A percentile compares a stretch with the other conserved stretches of the same genome.
Conservation (phyloP, 2,888 invertebrate genomes). For the Miltochrista miniata region DNA sequence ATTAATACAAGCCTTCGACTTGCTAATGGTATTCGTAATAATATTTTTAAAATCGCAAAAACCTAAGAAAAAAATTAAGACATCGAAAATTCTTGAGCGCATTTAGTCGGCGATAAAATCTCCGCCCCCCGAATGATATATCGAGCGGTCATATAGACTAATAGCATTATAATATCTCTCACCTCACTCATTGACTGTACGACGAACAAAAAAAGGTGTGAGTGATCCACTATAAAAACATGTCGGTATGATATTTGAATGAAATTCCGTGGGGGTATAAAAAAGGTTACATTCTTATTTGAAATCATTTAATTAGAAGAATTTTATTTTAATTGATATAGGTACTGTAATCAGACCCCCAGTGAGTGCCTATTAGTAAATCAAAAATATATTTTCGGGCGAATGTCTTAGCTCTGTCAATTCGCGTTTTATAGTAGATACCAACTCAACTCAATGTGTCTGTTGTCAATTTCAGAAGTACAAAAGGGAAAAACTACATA, state of each 20-base stretch:
- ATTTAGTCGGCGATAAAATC: conserved; percentile 75
- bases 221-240: conserved; percentile 37
- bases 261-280: conserved; percentile 28
- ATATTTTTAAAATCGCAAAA: conserved; percentile 58
- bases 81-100: conserved; percentile 71
- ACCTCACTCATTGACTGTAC: conserved; percentile 66
- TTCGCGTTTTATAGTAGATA: too few species aligned
- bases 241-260: conserved; percentile 33
- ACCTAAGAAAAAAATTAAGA: conserved; percentile 62
- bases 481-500: too few species aligned
- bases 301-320: conserved; percentile 30
- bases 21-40: conserved; percentile 59
- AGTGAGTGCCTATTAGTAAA: too few species aligned
- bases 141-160: conserved; percentile 70
- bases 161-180: conserved; percentile 79
- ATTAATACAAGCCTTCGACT: conserved; percentile 46
- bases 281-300: conserved; percentile 24
- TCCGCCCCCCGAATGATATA: conserved; percentile 74
- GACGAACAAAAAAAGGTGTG: conserved; percentile 46
- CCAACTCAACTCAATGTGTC: too few species aligned
- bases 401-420: too few species aligned
- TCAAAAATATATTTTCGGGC: too few species aligned
- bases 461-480: too few species aligned
- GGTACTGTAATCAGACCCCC: background rate
- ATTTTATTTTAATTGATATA: conserved; percentile 23